phyloP scores from a whole-genome alignment of 2,888 invertebrate species.

The Taphrorychus bicolor region DNA sequence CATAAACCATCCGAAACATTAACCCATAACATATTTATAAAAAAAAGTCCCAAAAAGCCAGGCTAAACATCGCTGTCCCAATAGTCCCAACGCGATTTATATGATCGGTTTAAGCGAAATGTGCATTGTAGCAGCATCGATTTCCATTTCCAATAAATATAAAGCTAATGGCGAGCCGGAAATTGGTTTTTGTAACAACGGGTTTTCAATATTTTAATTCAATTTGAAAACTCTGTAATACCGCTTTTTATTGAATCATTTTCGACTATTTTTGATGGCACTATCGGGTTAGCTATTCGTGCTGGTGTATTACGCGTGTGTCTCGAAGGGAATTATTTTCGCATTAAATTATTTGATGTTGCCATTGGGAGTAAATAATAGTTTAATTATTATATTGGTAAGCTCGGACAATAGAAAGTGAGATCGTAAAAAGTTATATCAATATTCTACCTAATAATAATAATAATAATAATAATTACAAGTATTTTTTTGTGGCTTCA shows the following conservation, averaged over 20 bases:
- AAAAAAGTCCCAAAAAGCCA: neutral
- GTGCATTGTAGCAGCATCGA: slow-evolving; percentile 13
- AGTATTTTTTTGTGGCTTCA: no score
- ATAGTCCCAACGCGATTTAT: neutral
- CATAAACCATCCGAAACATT: neutral
- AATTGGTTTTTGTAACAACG: slow-evolving; percentile 20
- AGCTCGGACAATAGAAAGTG: neutral
- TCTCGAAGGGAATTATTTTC: neutral
- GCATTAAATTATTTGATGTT: neutral
- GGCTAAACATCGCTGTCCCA: neutral
- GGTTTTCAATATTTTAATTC: slow-evolving; percentile 13
- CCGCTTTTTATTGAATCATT: neutral
- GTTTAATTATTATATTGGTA: neutral
- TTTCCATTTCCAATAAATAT: slow-evolving; percentile 21
- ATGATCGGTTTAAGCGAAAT: neutral
- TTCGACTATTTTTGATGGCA: neutral
- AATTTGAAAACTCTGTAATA: slow-evolving; percentile 5
- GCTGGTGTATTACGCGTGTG: neutral
- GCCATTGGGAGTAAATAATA: neutral
- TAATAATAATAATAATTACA: no score
- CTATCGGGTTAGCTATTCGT: neutral
- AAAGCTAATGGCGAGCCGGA: slow-evolving; percentile 13
- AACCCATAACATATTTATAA: neutral
- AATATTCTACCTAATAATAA: no score
- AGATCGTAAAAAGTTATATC: no score